phyloP scores from a whole-genome alignment of 2,888 invertebrate species.

The Barypeithes pellucidus region DNA sequence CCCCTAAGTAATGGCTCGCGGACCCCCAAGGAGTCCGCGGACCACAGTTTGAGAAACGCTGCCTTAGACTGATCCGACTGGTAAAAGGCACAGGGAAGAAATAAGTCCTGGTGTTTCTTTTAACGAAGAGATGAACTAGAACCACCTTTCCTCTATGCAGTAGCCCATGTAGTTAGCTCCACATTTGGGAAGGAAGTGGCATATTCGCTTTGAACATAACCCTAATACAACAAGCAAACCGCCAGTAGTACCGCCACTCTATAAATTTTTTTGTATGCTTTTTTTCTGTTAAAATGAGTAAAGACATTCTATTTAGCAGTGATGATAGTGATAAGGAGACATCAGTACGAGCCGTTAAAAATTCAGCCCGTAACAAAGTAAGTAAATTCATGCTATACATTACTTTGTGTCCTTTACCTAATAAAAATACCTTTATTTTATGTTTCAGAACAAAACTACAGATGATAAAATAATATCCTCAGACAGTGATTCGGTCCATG shows the following conservation, averaged over 20 bases:
- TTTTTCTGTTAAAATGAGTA: slow-evolving; percentile 13
- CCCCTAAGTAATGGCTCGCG: too few relatives aligned
- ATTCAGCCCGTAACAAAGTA: not conserved
- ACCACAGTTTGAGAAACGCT: too few relatives aligned
- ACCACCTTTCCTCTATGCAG: not conserved
- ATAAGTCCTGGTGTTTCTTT: too few relatives aligned
- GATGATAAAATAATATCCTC: not conserved
- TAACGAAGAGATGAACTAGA: too few relatives aligned
- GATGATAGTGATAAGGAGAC: slow-evolving; percentile 16
- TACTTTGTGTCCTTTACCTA: too few relatives aligned
- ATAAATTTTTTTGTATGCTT: not conserved
- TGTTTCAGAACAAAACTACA: slow-evolving; percentile 10
- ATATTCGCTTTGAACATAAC: not conserved
- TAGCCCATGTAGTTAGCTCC: not conserved
- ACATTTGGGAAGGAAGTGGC: not conserved
- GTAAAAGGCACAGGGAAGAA: too few relatives aligned
- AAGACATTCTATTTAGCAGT: slow-evolving; percentile 10
- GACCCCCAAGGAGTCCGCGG: too few relatives aligned
- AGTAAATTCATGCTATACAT: not conserved
- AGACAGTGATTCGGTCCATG: slow-evolving; percentile 29
- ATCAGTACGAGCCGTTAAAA: not conserved
- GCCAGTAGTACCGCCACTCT: not conserved
- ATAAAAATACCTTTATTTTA: not conserved
- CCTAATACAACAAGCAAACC: not conserved
- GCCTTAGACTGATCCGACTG: too few relatives aligned